Evolutionary conservation across 2,888 invertebrate species (phyloP).

Genomic region (Tricholauxania praeusta): DNA sequence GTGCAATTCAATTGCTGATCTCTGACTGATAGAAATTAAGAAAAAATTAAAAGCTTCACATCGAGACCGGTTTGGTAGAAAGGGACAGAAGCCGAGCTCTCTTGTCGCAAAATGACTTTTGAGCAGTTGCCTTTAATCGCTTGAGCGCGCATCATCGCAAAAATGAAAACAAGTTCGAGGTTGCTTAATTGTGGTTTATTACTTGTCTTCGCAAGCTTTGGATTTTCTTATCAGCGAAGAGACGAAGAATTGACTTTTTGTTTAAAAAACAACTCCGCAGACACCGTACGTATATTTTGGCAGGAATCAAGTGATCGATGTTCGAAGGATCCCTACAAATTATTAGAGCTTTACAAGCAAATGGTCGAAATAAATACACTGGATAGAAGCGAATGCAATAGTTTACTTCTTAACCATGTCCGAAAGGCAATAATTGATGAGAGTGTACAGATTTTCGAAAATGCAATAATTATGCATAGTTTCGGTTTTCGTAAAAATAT

Average conservation of each 20-base stretch:
- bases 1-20: too few relatives aligned
- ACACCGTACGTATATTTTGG: slow-evolving; percentile 43
- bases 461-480: slow-evolving; percentile 34
- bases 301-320: slow-evolving; percentile 39
- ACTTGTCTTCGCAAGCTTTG: not conserved
- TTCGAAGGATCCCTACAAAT: slow-evolving; percentile 34
- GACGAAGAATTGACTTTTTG: slow-evolving; percentile 39
- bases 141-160: not conserved
- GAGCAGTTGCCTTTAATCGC: not conserved
- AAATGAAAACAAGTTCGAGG: not conserved
- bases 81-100: too few relatives aligned
- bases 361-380: not conserved
- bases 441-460: slow-evolving; percentile 38
- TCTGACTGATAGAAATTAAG: too few relatives aligned
- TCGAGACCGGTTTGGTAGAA: too few relatives aligned
- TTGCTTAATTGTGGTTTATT: not conserved
- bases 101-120: not conserved
- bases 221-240: slow-evolving; percentile 17
- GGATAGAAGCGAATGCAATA: slow-evolving; percentile 38
- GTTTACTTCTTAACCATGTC: slow-evolving; percentile 39
- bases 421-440: slow-evolving; percentile 39
- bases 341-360: slow-evolving; percentile 39
- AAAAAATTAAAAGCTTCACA: too few relatives aligned
- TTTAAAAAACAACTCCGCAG: slow-evolving; percentile 33
- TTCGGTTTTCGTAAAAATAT: slow-evolving; percentile 11